Evolutionary conservation across 2,797 vertebrate genomes (phyloP), one percentile per base, ranked within the genome.

Genomic region (Pogonophryne albipinna): DNA sequence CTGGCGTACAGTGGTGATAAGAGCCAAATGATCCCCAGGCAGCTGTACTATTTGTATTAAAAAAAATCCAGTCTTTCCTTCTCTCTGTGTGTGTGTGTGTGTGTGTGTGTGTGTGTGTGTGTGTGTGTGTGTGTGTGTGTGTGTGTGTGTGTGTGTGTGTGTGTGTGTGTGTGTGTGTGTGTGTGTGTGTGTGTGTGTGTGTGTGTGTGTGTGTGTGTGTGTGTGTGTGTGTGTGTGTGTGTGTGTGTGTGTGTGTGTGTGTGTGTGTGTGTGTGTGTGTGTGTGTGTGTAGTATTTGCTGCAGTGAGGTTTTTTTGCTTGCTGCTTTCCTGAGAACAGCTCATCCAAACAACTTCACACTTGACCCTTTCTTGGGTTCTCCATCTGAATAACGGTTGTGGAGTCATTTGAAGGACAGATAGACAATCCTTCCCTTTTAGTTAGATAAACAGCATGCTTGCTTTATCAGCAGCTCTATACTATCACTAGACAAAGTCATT

Each of bases 1-100:
- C 81, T 71, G 27, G 66, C 83, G 87, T 77, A 78, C 87, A 50
- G 73, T n/a, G 44, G 82, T 38, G 90, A 89, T 91, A 88, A 89
- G 75, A 69, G 82, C 69, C 75, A 67, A 71, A 84, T 74, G 70
- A 87, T 88, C 74, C 87, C 46, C 76, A 50, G 63, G 76, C 51
- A 31, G 67, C 66, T 52, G 20, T 70, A 50, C 56, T 49, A 4
- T 71, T 60, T 51, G 69, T 71, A 75, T 85, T 65, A 47, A 76
- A 78, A 67, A 53, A 53, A 76, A 78, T 70, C 70, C 50, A 14
- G 52, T 75, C 52, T 52, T 52, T 34, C 10, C 19, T 42, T 2
- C 47, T 52, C 10, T 46, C 20, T 58, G 59, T 53, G 10, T 52
- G 59, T 59, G 20, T 45, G 13, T 46, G 27, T 46, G 31, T 42